Base-by-base conservation (phyloP, 1,140 invertebrate species). In the Drosophila teissieri region DNA sequence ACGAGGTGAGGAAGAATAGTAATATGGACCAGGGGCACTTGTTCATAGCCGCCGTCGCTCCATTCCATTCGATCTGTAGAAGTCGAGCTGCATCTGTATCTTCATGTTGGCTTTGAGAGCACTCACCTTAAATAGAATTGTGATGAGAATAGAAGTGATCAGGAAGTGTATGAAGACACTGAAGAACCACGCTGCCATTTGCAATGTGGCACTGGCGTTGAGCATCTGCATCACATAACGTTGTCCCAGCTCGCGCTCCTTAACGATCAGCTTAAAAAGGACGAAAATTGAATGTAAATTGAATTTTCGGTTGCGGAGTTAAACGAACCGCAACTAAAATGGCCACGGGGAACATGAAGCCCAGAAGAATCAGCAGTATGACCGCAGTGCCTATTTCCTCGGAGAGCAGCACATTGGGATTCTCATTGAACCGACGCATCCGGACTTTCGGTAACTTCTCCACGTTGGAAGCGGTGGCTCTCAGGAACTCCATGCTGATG, bases 11-110 rank as follows among this genome's bases (percentile, higher is more conserved):
- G 27, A 82, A 82, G 2, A 63, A 3, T 0, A 80, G 2, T 5
- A 78, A 12, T 4, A 80, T 22, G 2, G 27, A 6, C 75, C 62
- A 68, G 2, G 78, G 78, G 37, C 78, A 78, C 2, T 68, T 61
- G 1, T 12, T 10, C 3, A 80, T 49, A 0, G 40, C 17, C 3
- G 57, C 15, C 0, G 10, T 0, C 8, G 19, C 4, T 5, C 58
- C 62, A 24, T 24, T 44, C 68, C 53, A 78, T 6, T 49, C n/a
- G 3, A 63, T 49, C 78, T 80, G 10, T 10, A 67, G 27, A 24
- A 56, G 27, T 7, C 27, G 27, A 31, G 7, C 8, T 8, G 27
- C 1, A 31, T 22, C 24, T 27, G 27, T 8, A 2, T 31, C 7
- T 2, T 31, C 27, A 31, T 31, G 14, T 4, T 37, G 36, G 14